A percentile compares a stretch with the other conserved stretches of the same genome.
Conservation (phyloP, 2,888 invertebrate species). For the Chymomyza caudatula region DNA sequence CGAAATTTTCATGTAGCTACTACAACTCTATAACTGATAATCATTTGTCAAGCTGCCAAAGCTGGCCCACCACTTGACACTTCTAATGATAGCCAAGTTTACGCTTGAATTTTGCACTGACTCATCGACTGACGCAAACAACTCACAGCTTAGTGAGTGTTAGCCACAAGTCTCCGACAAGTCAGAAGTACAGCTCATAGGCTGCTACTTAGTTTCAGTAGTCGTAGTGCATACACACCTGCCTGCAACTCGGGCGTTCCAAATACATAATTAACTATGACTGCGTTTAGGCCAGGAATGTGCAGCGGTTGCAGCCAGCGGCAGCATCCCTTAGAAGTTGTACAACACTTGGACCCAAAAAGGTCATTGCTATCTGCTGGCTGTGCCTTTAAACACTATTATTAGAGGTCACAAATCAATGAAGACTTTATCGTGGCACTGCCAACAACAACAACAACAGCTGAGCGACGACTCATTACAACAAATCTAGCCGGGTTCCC, state of each 20-base stretch:
- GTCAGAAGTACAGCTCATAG: background rate
- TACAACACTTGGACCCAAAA: constrained; percentile 34
- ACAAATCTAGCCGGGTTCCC: constrained; percentile 36
- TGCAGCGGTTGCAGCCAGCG: constrained; percentile 18
- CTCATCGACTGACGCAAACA: background rate
- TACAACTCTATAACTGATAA: constrained; percentile 3
- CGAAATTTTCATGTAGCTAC: background rate
- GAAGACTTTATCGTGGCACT: constrained; percentile 64
- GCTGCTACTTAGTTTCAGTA: background rate
- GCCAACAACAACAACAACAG: constrained; percentile 2
- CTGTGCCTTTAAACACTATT: constrained; percentile 60
- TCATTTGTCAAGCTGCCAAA: constrained; percentile 18
- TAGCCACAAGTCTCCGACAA: background rate
- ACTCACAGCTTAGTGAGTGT: background rate
- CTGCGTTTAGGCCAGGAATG: constrained; percentile 2
- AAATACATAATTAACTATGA: constrained; percentile 51
- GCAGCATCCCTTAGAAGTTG: constrained; percentile 68
- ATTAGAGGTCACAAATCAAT: constrained; percentile 74
- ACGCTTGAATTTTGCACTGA: constrained; percentile 28
- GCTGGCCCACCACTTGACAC: constrained; percentile 6
- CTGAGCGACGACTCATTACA: constrained; percentile 59
- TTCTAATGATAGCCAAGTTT: constrained; percentile 55
- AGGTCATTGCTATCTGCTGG: constrained; percentile 54
- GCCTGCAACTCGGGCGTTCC: constrained; percentile 23
- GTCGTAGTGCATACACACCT: constrained; percentile 9